A percentile compares a stretch with the other conserved stretches of the same genome.
Evolutionary conservation across 2,888 invertebrate genomes (phyloP).

Genomic region (Epinotia bilunana): DNA sequence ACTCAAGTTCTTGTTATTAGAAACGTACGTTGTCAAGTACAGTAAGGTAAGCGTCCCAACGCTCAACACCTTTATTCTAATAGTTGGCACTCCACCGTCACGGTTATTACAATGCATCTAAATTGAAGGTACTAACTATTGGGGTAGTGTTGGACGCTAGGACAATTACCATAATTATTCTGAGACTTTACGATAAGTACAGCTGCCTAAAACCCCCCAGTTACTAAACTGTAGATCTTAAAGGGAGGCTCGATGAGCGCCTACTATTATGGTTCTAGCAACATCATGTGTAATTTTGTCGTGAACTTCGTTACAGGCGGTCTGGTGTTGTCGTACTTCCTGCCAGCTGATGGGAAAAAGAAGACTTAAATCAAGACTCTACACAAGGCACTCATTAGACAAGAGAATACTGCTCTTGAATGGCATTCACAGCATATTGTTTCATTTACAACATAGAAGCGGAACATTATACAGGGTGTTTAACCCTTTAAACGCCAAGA

Average conservation of each 20-base stretch:
- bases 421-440: not conserved
- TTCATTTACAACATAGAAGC: not conserved
- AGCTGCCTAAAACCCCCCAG: not conserved
- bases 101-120: too few species aligned
- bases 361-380: constrained; percentile 7
- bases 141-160: too few species aligned
- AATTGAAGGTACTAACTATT: too few species aligned
- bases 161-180: not conserved
- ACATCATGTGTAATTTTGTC: not conserved
- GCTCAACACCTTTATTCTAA: too few species aligned
- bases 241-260: not conserved
- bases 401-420: not conserved
- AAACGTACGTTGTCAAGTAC: not conserved
- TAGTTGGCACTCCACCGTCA: too few species aligned
- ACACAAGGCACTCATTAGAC: too few species aligned
- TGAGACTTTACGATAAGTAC: not conserved
- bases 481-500: too few species aligned
- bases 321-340: constrained; percentile 18
- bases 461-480: not conserved
- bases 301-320: constrained; percentile 27
- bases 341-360: constrained; percentile 32
- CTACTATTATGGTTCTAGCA: not conserved
- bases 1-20: not conserved
- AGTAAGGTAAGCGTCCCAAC: too few species aligned
- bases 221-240: not conserved